phyloP scores from a whole-genome alignment of 2,888 invertebrate genomes.

The Ormyrus nitidulus region DNA sequence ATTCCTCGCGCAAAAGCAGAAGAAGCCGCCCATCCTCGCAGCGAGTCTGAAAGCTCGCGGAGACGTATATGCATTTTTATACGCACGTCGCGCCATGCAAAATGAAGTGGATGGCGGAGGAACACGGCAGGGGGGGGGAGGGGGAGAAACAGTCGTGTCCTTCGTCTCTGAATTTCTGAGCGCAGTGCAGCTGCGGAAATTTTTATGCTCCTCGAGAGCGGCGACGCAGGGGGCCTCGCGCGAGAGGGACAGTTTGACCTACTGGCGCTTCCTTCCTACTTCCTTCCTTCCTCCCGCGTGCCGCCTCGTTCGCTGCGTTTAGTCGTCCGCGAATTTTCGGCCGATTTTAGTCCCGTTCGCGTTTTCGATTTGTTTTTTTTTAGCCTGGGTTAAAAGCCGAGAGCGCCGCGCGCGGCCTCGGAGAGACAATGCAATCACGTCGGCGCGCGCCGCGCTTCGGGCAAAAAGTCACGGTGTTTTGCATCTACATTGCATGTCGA shows the following conservation, averaged over 20 bases:
- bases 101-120: slow-evolving; percentile 11
- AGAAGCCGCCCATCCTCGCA: not conserved
- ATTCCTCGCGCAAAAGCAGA: not conserved
- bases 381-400: too few species aligned
- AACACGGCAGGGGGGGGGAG: not conserved
- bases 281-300: not conserved
- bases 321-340: too few species aligned
- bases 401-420: too few species aligned
- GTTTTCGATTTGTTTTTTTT: too few species aligned
- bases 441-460: too few species aligned
- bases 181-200: slow-evolving; percentile 14
- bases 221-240: not conserved
- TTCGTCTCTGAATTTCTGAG: slow-evolving; percentile 20
- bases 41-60: not conserved
- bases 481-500: too few species aligned
- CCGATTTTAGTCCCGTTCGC: too few species aligned
- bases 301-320: too few species aligned
- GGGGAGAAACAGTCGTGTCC: not conserved
- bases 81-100: slow-evolving; percentile 5
- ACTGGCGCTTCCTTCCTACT: slow-evolving; percentile 10
- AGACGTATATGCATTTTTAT: slow-evolving; percentile 1
- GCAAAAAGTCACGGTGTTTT: too few species aligned
- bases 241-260: slow-evolving; percentile 34
- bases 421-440: too few species aligned
- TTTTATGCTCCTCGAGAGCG: slow-evolving; percentile 29